These are phyloP conservation scores for Drosophila equinoxialis DNA, from an alignment of 1,140 invertebrate genomes.

Conservation along the genomic window DNA sequence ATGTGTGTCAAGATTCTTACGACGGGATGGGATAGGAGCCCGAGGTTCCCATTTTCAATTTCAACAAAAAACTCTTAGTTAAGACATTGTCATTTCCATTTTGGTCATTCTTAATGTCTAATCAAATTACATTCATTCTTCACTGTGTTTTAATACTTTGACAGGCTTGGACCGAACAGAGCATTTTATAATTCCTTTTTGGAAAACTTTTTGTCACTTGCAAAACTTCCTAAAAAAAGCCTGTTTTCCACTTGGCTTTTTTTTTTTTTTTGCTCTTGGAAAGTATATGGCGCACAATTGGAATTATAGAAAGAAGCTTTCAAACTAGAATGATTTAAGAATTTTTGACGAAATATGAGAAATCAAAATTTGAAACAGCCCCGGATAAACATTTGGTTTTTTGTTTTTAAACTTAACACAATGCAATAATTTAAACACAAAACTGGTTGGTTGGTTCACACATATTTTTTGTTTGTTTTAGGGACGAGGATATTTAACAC, in stretches of 20 bases:
- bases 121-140: too few species aligned
- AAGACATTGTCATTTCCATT: background rate
- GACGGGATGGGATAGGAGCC: background rate
- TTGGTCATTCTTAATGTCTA: too few species aligned
- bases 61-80: background rate
- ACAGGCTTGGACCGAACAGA: too few species aligned
- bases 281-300: too few species aligned
- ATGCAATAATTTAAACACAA: slow-evolving; percentile 21
- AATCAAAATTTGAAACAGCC: background rate
- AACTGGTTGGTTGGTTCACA: slow-evolving; percentile 21
- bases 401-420: slow-evolving; percentile 15
- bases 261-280: too few species aligned
- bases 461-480: slow-evolving; percentile 3
- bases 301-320: too few species aligned
- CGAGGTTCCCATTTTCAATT: background rate
- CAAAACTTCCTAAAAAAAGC: too few species aligned
- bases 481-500: slow-evolving; percentile 3
- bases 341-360: background rate
- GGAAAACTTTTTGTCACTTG: too few species aligned
- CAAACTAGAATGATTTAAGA: background rate
- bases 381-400: background rate
- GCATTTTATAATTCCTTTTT: too few species aligned
- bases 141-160: too few species aligned
- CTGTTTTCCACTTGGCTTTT: too few species aligned
- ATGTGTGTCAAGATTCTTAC: background rate